phyloP scores from a whole-genome alignment of 2,888 invertebrate species.

The Drosophila subsilvestris region DNA sequence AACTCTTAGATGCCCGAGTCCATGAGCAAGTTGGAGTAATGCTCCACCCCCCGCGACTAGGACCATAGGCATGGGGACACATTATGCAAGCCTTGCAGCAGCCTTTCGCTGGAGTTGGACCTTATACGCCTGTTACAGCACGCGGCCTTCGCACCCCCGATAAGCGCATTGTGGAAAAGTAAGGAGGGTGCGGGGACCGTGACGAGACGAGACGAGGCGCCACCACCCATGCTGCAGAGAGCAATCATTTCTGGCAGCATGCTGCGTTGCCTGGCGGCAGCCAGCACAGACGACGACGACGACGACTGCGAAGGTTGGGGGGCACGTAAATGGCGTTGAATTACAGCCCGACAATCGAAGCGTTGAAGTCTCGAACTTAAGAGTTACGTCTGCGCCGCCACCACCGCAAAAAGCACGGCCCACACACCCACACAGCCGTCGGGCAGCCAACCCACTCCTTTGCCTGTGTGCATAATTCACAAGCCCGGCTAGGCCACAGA shows the following conservation, averaged over 20 bases:
- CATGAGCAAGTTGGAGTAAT: not conserved
- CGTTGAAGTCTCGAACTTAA: conserved; percentile 77
- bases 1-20: not conserved
- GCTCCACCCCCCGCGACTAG: not conserved
- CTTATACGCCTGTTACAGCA: conserved; percentile 63
- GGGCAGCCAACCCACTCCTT: conserved; percentile 30
- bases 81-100: conserved; percentile 29
- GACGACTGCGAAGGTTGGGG: conserved; percentile 31
- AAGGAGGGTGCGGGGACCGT: not conserved
- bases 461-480: conserved; percentile 75
- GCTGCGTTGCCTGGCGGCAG: conserved; percentile 26
- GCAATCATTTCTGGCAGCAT: conserved; percentile 48
- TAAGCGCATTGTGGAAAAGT: not conserved
- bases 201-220: conserved; percentile 30
- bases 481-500: conserved; percentile 77
- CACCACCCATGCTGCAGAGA: conserved; percentile 36
- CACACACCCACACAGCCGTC: conserved; percentile 32
- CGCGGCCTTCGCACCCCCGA: conserved; percentile 38
- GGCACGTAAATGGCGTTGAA: conserved; percentile 76
- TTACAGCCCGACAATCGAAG: conserved; percentile 78
- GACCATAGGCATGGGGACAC: conserved; percentile 32
- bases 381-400: conserved; percentile 65
- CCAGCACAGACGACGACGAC: conserved; percentile 11
- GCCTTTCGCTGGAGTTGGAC: conserved; percentile 64
- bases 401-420: conserved; percentile 6